Percentiles rank a stretch among this genome's conserved stretches.
phyloP scores from a whole-genome alignment of 2,797 vertebrate species.

The Phoxinus dragarum region DNA sequence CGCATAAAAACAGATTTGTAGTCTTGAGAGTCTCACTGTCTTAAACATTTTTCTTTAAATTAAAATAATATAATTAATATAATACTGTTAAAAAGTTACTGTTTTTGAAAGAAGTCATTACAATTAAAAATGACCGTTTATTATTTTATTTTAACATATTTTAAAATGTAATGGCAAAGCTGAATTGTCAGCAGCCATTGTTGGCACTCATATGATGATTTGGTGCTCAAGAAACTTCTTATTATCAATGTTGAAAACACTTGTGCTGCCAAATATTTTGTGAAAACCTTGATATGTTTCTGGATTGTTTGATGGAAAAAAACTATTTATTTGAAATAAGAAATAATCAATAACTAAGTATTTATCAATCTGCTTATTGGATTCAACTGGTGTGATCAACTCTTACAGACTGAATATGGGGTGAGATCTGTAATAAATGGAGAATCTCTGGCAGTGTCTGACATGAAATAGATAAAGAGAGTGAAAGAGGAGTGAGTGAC shows the following conservation, averaged over 20 bases:
- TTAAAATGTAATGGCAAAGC: neutral
- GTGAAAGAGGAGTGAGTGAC: constrained; percentile 22
- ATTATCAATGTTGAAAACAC: neutral
- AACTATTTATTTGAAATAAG: neutral
- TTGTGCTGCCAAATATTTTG: neutral
- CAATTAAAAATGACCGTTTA: neutral
- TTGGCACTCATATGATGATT: neutral
- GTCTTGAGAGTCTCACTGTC: no score
- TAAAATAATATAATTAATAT: neutral
- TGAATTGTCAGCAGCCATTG: neutral
- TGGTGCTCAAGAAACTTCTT: neutral
- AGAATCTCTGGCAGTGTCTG: constrained; percentile 16
- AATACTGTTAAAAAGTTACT: neutral
- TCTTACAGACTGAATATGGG: neutral
- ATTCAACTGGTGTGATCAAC: constrained; percentile 13
- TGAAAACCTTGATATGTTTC: no score
- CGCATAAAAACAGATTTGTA: no score
- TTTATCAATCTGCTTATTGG: neutral
- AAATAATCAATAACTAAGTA: neutral
- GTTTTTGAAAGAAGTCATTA: neutral
- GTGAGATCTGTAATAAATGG: constrained; percentile 9
- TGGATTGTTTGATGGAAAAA: neutral
- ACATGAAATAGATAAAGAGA: constrained; percentile 28
- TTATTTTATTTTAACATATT: neutral
- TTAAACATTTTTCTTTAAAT: neutral